phyloP scores from a whole-genome alignment of 2,113 vertebrate genomes.

The Anhinga anhinga region DNA sequence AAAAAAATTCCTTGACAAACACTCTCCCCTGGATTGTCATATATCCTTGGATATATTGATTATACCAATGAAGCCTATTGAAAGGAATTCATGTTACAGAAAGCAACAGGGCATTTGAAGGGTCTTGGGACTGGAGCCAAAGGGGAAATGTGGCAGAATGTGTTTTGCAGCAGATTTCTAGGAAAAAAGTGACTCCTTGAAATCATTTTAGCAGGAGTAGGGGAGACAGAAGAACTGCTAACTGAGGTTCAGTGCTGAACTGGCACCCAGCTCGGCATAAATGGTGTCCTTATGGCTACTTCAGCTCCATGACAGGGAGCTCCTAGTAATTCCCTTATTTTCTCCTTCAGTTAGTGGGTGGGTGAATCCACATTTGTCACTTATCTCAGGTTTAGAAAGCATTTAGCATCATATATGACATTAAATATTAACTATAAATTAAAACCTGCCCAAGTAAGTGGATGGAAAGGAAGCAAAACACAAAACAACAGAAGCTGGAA shows the following conservation, averaged over 20 bases:
- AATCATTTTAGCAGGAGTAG: background rate
- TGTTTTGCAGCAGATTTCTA: slow-evolving; percentile 28
- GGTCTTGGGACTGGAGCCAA: slow-evolving; percentile 11
- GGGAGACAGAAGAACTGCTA: background rate
- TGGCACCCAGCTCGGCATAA: background rate
- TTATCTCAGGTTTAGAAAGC: background rate
- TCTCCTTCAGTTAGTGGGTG: background rate
- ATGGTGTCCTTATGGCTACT: background rate
- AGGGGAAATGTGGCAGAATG: slow-evolving; percentile 8
- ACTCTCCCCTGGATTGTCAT: background rate
- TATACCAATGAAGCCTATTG: background rate
- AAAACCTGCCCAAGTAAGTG: background rate
- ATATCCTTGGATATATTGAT: background rate
- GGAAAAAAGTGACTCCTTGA: background rate
- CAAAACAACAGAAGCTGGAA: background rate
- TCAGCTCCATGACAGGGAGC: background rate
- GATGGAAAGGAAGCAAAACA: background rate
- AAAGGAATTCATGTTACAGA: background rate
- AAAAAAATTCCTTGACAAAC: background rate
- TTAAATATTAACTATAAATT: background rate
- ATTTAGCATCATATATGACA: background rate
- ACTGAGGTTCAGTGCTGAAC: background rate
- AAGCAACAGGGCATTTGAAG: background rate
- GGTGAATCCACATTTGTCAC: background rate
- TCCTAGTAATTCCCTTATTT: background rate